Conservation (phyloP, 1,140 invertebrate species). For the Bradysia coprophila region DNA sequence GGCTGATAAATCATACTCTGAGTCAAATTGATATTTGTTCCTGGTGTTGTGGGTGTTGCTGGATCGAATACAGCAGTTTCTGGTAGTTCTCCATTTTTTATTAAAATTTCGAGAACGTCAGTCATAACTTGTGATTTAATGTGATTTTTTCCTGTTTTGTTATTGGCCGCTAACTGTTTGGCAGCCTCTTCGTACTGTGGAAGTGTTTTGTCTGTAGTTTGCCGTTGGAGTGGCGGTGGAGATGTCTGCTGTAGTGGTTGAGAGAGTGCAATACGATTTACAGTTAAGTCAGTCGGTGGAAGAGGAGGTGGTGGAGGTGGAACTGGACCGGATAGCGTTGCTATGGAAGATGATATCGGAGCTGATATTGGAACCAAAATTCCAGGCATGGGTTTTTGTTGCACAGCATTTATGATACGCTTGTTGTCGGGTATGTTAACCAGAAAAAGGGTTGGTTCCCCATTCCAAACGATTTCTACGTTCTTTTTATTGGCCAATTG, state of each 20-base stretch:
- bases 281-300: constrained; percentile 1
- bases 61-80: constrained; percentile 69
- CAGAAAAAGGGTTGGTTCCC: constrained; percentile 21
- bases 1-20: not conserved
- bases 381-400: constrained; percentile 19
- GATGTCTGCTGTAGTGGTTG: constrained; percentile 15
- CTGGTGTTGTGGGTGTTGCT: constrained; percentile 29
- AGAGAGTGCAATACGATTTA: constrained; percentile 10
- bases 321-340: no score
- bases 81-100: constrained; percentile 81
- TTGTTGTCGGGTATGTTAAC: constrained; percentile 16
- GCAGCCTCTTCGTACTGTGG: constrained; percentile 54
- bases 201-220: constrained; percentile 14
- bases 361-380: constrained; percentile 18
- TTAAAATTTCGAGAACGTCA: constrained; percentile 88
- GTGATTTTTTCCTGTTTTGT: constrained; percentile 26
- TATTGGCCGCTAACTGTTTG: constrained; percentile 29
- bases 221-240: not conserved
- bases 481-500: constrained; percentile 8
- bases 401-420: constrained; percentile 11
- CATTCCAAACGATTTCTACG: constrained; percentile 20
- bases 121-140: constrained; percentile 78
- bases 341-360: no score
- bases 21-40: not conserved
- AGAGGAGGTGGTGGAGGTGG: not conserved